phyloP scores from a whole-genome alignment of 2,888 invertebrate species.

The Agonopterix heracliana region DNA sequence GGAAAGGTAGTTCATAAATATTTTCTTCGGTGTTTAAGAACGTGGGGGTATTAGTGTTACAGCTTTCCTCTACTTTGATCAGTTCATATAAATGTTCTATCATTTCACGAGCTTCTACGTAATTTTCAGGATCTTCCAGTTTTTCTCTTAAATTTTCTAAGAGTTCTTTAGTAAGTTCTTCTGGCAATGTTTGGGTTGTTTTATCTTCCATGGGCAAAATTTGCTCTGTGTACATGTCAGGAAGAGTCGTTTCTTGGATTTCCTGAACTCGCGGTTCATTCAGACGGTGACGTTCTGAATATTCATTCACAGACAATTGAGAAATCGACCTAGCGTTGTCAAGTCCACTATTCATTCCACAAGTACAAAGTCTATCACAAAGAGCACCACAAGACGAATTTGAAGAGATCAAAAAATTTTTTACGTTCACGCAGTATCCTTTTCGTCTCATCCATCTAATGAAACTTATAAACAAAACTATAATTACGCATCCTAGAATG shows the following conservation, averaged over 20 bases:
- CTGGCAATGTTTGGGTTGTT: slow-evolving; percentile 83
- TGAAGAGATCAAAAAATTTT: slow-evolving; percentile 55
- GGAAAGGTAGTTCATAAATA: slow-evolving; percentile 78
- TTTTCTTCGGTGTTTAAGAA: slow-evolving; percentile 60
- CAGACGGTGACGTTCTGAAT: slow-evolving; percentile 76
- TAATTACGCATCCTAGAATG: slow-evolving; percentile 65
- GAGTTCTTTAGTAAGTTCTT: slow-evolving; percentile 84
- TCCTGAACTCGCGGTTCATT: slow-evolving; percentile 74
- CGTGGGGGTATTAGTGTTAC: slow-evolving; percentile 62
- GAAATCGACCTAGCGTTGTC: slow-evolving; percentile 79
- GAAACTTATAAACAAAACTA: slow-evolving; percentile 72
- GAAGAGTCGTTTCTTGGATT: slow-evolving; percentile 45
- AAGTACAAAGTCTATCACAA: slow-evolving; percentile 52
- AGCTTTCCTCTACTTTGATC: slow-evolving; percentile 82
- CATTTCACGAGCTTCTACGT: slow-evolving; percentile 84
- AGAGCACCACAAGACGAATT: slow-evolving; percentile 49
- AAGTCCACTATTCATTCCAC: slow-evolving; percentile 61
- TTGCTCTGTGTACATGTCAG: slow-evolving; percentile 38
- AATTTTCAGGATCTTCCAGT: slow-evolving; percentile 83
- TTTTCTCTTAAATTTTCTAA: slow-evolving; percentile 80
- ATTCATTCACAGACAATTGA: slow-evolving; percentile 77
- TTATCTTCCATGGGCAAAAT: slow-evolving; percentile 72
- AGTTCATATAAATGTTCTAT: slow-evolving; percentile 86
- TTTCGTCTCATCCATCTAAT: slow-evolving; percentile 75
- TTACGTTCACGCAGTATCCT: slow-evolving; percentile 68